Conservation (phyloP, 1,140 invertebrate genomes). For the Drosophila jambulina region DNA sequence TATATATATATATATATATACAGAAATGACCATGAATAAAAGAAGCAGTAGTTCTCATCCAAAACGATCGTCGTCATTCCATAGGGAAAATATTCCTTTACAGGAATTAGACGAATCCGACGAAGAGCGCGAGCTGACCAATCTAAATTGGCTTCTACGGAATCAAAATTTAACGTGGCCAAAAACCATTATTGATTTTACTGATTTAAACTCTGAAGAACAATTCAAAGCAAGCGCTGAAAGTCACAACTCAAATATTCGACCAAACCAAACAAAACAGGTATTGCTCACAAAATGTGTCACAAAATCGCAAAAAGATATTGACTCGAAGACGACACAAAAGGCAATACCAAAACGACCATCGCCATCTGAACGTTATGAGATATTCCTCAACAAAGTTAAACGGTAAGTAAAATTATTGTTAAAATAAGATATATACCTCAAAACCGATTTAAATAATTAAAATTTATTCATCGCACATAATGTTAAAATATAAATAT, state of each 20-base stretch:
- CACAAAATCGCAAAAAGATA: neutral
- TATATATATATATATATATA: neutral
- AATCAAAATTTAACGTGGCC: conserved; percentile 76
- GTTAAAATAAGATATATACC: neutral
- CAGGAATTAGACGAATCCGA: conserved; percentile 44
- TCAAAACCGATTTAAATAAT: too few species aligned
- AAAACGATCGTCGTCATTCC: neutral
- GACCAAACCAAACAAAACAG: neutral
- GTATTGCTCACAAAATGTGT: conserved; percentile 14
- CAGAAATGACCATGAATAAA: neutral
- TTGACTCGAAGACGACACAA: conserved; percentile 9
- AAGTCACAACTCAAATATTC: neutral
- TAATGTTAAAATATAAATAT: neutral
- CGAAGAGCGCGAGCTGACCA: conserved; percentile 74
- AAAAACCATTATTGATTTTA: conserved; percentile 57
- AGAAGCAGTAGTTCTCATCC: neutral
- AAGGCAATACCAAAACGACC: conserved; percentile 39
- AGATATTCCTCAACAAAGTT: conserved; percentile 75
- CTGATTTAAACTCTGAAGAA: conserved; percentile 35
- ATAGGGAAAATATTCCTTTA: neutral
- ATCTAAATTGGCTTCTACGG: conserved; percentile 75
- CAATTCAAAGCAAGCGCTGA: neutral
- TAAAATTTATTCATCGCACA: too few species aligned
- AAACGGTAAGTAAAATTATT: conserved; percentile 53
- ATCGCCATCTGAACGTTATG: conserved; percentile 67